Conservation (phyloP, 2,113 vertebrate species). For the Gymnocephalus cernua region DNA sequence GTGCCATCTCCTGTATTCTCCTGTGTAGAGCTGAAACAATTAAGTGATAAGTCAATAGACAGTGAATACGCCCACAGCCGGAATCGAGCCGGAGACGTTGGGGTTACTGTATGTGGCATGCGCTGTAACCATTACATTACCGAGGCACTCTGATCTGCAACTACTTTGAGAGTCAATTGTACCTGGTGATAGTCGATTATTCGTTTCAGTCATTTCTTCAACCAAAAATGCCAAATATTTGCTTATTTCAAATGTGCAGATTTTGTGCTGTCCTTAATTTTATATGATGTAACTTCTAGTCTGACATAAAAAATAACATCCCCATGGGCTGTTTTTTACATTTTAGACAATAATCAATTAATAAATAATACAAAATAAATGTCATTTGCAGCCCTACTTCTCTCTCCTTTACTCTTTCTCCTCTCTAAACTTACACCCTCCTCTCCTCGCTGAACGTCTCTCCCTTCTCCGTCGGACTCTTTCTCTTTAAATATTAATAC, state of each 20-base stretch:
- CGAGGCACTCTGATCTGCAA: too few relatives aligned
- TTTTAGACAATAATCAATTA: background rate
- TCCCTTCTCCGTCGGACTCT: background rate
- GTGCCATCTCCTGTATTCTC: background rate
- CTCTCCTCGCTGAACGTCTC: background rate
- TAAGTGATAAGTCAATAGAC: too few relatives aligned
- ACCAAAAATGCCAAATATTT: background rate
- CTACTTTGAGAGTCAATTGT: too few relatives aligned
- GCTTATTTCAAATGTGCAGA: background rate
- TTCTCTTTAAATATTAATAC: slow-evolving; percentile 22
- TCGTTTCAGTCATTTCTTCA: background rate
- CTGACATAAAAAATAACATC: too few relatives aligned
- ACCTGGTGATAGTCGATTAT: too few relatives aligned
- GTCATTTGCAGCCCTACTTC: background rate
- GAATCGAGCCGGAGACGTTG: too few relatives aligned
- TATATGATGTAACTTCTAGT: background rate
- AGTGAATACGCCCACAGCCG: too few relatives aligned
- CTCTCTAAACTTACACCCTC: background rate
- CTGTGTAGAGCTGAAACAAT: background rate
- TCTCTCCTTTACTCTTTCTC: background rate
- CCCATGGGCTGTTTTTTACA: background rate
- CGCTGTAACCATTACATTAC: too few relatives aligned
- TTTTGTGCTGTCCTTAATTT: background rate
- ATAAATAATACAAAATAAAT: background rate
- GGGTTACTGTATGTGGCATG: too few relatives aligned